Base-by-base conservation (phyloP, 92 coral and sea anemone genomes). In the Palythoa grandiflora region DNA sequence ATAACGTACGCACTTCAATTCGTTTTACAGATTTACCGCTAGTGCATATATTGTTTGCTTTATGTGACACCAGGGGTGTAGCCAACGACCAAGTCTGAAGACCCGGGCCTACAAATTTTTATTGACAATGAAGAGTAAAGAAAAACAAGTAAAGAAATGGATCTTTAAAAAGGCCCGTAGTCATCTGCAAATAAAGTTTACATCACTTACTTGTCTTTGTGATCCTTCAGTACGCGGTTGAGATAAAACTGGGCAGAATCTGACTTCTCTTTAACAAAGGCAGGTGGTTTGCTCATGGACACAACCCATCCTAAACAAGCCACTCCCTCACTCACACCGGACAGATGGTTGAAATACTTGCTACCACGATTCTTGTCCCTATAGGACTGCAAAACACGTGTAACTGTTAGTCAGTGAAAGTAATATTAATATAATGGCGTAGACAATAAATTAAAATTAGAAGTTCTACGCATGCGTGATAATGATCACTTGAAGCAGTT, bases 171-270 rank as follows among this genome's bases (percentile, higher is more conserved):
- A 54, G 15, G 12, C 13, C 15, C 19, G 2, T n/a, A 59, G 5
- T 28, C 5, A 12, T 13, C 13, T 12, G 65, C 3, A 59, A 59
- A 13, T 14, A 1, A 59, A 38, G 8, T 21, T 39, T 16, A 54
- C 63, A 3, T 80, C 44, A 66, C 98, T 28, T 91, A 91, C 98
- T 86, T 68, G 11, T 88, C 85, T 85, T 87, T 91, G 77, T 74
- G 88, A 2, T 94, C 98, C 79, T 93, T 94, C 72, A 94, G 87
- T 36, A 94, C 95, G 40, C 98, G 91, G 76, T 94, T 93, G 2
- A 93, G 88, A 72, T 91, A 94, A 79, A 93, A 94, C 88, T 91
- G 90, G 9, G 98, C 90, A 10, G 96, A 93, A 63, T 94, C 94
- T 35, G 80, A 52, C 36, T 88, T 85, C 28, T 93, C 94, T 66